phyloP scores from a whole-genome alignment of 2,113 vertebrate genomes.

The Sinocyclocheilus grahami region DNA sequence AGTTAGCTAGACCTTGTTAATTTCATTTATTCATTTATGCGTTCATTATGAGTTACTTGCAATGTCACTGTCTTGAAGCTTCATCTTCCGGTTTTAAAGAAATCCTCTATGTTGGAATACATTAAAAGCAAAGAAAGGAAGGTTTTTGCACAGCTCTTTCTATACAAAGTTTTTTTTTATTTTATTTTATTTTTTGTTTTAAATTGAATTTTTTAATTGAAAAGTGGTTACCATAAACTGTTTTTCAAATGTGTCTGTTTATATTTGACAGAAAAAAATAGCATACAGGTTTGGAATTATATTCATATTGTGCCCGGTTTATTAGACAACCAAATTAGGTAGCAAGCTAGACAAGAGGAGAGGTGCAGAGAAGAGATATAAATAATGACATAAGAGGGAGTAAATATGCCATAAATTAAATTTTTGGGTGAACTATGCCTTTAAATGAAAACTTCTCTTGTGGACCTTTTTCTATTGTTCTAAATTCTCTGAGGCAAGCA shows the following conservation, averaged over 20 bases:
- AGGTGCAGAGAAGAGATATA: too few species aligned
- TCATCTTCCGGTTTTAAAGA: not conserved
- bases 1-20: not conserved
- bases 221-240: not conserved
- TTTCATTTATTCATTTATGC: conserved; percentile 6
- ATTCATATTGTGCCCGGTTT: too few species aligned
- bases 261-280: not conserved
- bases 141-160: not conserved
- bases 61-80: not conserved
- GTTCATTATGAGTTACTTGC: not conserved
- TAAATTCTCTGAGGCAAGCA: not conserved
- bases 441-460: not conserved
- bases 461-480: not conserved
- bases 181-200: too few species aligned
- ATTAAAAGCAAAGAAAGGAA: not conserved
- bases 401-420: too few species aligned
- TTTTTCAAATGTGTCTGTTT: not conserved
- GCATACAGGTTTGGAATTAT: not conserved
- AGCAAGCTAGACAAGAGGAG: too few species aligned
- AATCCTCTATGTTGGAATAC: not conserved
- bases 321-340: too few species aligned
- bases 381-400: too few species aligned
- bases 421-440: not conserved
- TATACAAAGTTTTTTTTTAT: not conserved
- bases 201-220: not conserved